phyloP scores from a whole-genome alignment of 1,140 invertebrate genomes.

The Campoletis sonorensis region DNA sequence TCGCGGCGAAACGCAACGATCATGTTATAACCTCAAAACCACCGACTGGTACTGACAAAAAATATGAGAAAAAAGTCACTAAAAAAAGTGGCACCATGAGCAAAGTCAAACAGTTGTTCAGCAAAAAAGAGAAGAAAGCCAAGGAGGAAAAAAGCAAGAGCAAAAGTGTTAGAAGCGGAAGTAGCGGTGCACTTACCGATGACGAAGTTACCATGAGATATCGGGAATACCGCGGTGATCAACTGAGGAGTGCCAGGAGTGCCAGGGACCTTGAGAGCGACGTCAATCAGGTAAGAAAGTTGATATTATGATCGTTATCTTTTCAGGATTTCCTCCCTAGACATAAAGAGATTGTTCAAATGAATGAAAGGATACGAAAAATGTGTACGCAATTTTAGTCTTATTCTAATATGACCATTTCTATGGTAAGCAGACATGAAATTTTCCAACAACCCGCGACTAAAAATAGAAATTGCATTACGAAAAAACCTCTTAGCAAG shows the following conservation, averaged over 20 bases:
- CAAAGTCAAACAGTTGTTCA: constrained; percentile 73
- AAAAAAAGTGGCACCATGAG: constrained; percentile 74
- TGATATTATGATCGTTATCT: neutral
- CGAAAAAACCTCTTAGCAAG: too few species aligned
- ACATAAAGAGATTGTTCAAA: neutral
- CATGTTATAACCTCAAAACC: constrained; percentile 67
- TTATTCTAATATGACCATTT: too few species aligned
- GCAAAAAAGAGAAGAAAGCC: constrained; percentile 73
- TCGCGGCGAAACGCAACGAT: constrained; percentile 56
- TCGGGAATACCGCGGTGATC: constrained; percentile 71
- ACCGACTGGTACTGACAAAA: constrained; percentile 69
- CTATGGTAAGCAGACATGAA: too few species aligned
- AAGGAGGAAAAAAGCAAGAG: constrained; percentile 41
- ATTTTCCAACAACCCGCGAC: too few species aligned
- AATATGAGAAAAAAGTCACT: constrained; percentile 72
- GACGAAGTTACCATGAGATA: constrained; percentile 73
- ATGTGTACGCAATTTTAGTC: too few species aligned
- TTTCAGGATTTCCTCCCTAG: neutral
- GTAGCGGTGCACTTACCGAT: constrained; percentile 69
- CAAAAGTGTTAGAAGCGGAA: constrained; percentile 57
- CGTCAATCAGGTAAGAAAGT: constrained; percentile 70
- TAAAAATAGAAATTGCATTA: too few species aligned
- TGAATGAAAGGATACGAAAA: too few species aligned
- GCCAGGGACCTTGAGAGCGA: constrained; percentile 71
- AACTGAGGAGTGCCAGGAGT: constrained; percentile 70